Conservation (phyloP, 2,113 vertebrate species). For the Syrmaticus mikado region DNA sequence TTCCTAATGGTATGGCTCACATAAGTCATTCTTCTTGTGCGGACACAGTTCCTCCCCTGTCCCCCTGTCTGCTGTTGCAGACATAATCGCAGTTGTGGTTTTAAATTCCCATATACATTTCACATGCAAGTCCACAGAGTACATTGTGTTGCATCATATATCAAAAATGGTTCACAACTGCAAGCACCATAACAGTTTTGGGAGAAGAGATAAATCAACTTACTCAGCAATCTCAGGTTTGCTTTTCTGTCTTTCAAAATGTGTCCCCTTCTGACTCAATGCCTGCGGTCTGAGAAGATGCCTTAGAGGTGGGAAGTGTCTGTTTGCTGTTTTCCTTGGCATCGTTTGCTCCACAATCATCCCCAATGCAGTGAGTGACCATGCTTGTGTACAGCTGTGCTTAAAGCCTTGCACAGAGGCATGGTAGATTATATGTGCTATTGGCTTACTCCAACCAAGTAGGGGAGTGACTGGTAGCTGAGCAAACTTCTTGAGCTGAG, state of each 20-base stretch:
- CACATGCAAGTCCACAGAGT: not conserved
- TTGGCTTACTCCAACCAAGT: rapidly evolving
- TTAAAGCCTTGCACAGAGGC: not conserved
- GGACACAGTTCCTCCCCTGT: not conserved
- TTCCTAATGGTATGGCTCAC: not conserved
- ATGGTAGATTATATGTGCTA: not conserved
- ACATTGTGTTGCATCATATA: not conserved
- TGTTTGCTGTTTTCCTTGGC: rapidly evolving
- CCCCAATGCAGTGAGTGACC: rapidly evolving
- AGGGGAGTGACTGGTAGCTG: not conserved
- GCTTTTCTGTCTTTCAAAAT: not conserved
- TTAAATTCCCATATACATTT: not conserved
- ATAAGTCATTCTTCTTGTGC: not conserved
- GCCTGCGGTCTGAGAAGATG: not conserved
- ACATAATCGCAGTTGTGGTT: not conserved
- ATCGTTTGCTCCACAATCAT: not conserved
- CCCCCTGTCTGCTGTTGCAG: not conserved
- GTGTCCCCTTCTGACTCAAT: not conserved
- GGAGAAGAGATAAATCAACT: not conserved
- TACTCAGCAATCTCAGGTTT: not conserved
- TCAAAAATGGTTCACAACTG: not conserved
- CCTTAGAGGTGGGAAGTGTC: not conserved
- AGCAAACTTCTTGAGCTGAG: not conserved
- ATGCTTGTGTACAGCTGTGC: rapidly evolving
- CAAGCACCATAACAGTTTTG: not conserved